Conservation (phyloP, 2,797 vertebrate species). For the Ctenopoma kingsleyae region DNA sequence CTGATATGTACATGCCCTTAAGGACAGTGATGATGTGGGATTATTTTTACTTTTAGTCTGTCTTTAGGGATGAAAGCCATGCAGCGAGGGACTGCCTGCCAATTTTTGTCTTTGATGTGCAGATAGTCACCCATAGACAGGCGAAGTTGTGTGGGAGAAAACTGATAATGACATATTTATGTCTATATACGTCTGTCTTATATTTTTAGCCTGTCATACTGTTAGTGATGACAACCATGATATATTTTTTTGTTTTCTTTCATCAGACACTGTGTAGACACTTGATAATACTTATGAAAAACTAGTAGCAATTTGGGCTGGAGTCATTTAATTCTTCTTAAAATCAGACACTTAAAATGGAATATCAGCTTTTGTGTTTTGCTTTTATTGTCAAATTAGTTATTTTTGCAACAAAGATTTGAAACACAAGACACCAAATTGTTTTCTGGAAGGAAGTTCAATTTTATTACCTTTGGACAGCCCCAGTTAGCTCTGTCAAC, state of each 20-base stretch:
- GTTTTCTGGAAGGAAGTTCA: not conserved
- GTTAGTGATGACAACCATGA: not conserved
- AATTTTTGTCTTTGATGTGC: conserved; percentile 17
- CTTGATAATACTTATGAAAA: not conserved
- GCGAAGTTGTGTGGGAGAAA: conserved; percentile 25
- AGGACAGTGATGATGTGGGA: conserved; percentile 15
- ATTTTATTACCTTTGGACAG: not conserved
- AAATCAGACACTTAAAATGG: too few species aligned
- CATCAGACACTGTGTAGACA: not conserved
- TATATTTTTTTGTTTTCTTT: not conserved
- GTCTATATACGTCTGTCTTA: not conserved
- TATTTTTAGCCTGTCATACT: conserved; percentile 13
- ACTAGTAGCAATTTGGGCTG: not conserved
- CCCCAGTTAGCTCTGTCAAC: too few species aligned
- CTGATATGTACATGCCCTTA: not conserved
- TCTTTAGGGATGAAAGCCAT: conserved; percentile 13
- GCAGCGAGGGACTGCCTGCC: not conserved
- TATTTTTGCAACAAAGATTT: too few species aligned
- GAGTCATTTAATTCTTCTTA: not conserved
- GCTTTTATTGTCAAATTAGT: too few species aligned
- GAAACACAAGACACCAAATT: too few species aligned
- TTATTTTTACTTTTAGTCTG: conserved; percentile 11
- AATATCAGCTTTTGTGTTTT: too few species aligned
- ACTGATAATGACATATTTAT: conserved; percentile 21
- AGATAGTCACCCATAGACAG: conserved; percentile 13